Conservation (phyloP, 2,888 invertebrate species). For the Pemphredon lugubris region DNA sequence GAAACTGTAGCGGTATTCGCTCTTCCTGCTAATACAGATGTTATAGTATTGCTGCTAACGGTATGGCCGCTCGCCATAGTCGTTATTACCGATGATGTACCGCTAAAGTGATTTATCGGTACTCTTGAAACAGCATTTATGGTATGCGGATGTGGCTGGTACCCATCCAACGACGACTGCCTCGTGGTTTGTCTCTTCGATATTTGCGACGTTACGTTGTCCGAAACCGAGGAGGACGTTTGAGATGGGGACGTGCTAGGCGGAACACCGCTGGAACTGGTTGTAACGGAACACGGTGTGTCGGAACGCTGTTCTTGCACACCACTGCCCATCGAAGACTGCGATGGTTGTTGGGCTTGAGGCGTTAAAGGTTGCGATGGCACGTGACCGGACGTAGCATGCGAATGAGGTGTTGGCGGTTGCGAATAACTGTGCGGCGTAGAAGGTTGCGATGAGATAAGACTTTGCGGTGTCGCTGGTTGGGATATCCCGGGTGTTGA, state of each 20-base stretch:
- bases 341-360: conserved; percentile 70
- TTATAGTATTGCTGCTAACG: conserved; percentile 90
- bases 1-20: conserved; percentile 90
- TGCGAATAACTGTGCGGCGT: conserved; percentile 78
- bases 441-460: conserved; percentile 76
- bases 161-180: conserved; percentile 71
- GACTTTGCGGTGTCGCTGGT: conserved; percentile 76
- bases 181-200: conserved; percentile 77
- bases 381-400: conserved; percentile 62
- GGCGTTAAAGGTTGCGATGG: conserved; percentile 63
- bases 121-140: conserved; percentile 69
- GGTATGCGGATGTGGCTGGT: conserved; percentile 78
- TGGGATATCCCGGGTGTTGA: conserved; percentile 74
- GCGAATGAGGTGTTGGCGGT: conserved; percentile 77
- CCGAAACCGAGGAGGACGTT: conserved; percentile 54
- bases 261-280: conserved; percentile 68
- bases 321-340: conserved; percentile 60
- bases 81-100: conserved; percentile 81
- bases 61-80: conserved; percentile 89
- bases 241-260: conserved; percentile 70
- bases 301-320: conserved; percentile 70
- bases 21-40: conserved; percentile 89
- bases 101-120: conserved; percentile 67
- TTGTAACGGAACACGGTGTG: conserved; percentile 68
- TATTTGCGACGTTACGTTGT: conserved; percentile 54